phyloP scores from a whole-genome alignment of 1,140 invertebrate genomes.

The Hypsibius dujardini region DNA sequence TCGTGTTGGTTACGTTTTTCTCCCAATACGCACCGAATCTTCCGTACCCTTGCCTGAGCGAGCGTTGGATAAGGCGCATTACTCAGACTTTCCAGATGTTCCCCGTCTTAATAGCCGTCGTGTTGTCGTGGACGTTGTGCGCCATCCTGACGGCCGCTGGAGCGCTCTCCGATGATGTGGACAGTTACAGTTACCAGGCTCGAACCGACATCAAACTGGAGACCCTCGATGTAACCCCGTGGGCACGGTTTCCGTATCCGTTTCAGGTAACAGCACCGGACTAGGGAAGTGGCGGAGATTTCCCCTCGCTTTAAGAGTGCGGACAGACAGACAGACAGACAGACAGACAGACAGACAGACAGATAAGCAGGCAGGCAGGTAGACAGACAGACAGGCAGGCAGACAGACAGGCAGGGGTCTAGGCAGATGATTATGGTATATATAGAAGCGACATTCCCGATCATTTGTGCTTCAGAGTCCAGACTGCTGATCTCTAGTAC shows the following conservation, averaged over 20 bases:
- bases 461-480: constrained; percentile 19
- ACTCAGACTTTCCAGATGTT: constrained; percentile 62
- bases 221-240: constrained; percentile 51
- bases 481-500: not conserved
- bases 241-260: constrained; percentile 70
- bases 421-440: no score
- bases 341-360: no score
- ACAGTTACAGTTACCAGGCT: constrained; percentile 43
- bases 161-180: constrained; percentile 37
- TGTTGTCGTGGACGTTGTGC: constrained; percentile 59
- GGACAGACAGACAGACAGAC: no score
- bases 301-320: no score
- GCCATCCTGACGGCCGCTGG: constrained; percentile 50
- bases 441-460: no score
- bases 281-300: no score
- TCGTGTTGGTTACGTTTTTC: constrained; percentile 56
- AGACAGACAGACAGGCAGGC: no score
- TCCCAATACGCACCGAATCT: constrained; percentile 58
- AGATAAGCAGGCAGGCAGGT: no score
- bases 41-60: constrained; percentile 40
- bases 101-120: constrained; percentile 59
- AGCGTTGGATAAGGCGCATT: constrained; percentile 35
- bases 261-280: constrained; percentile 32
- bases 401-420: no score
- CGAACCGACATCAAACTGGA: constrained; percentile 56